phyloP scores from a whole-genome alignment of 1,140 invertebrate species.

The Bombus pascuorum region DNA sequence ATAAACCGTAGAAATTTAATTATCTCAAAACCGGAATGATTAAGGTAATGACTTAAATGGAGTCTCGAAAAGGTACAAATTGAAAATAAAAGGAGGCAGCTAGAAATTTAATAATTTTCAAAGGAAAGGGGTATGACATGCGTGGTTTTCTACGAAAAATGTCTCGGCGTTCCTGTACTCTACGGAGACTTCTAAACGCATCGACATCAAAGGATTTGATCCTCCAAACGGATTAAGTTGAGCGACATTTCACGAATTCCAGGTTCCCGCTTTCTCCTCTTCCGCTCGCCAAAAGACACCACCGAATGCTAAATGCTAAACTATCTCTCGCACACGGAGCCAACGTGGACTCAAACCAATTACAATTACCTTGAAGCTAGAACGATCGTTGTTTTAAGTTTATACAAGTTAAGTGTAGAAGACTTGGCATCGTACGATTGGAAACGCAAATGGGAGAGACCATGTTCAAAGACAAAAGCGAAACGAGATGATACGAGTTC shows the following conservation, averaged over 20 bases:
- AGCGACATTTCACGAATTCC: neutral
- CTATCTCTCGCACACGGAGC: neutral
- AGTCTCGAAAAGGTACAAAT: neutral
- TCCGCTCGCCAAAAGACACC: neutral
- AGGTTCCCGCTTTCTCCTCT: neutral
- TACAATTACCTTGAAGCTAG: neutral
- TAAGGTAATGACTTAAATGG: neutral
- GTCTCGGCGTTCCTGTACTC: neutral
- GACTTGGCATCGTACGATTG: neutral
- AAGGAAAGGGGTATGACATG: neutral
- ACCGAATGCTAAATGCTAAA: neutral
- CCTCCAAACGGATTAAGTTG: slow-evolving; percentile 20
- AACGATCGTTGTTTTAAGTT: neutral
- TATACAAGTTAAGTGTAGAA: neutral
- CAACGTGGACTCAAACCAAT: neutral
- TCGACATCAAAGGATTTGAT: slow-evolving; percentile 14
- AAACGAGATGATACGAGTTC: neutral
- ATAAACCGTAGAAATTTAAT: too few species aligned
- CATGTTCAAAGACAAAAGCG: neutral
- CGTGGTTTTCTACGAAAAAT: neutral
- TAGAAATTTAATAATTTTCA: neutral
- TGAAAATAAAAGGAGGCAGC: neutral
- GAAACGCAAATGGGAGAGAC: neutral
- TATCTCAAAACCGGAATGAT: neutral
- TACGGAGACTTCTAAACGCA: neutral